Conservation (phyloP, 2,113 vertebrate genomes). For the Chloroceryle aenea region DNA sequence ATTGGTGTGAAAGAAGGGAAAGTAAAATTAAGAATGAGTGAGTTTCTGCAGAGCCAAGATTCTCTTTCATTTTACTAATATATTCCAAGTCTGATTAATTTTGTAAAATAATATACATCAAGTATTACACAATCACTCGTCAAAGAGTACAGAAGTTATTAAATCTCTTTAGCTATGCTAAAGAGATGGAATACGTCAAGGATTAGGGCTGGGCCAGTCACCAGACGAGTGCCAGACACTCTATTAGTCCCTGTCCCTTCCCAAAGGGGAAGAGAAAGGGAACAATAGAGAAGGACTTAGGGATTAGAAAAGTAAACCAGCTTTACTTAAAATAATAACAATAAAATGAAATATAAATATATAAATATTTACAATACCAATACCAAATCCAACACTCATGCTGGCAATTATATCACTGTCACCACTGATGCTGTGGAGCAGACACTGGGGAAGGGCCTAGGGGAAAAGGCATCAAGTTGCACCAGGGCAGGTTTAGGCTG, state of each 20-base stretch:
- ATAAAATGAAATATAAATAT: neutral
- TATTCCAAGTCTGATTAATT: neutral
- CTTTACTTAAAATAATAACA: neutral
- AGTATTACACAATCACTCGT: neutral
- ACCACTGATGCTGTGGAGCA: neutral
- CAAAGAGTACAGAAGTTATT: neutral
- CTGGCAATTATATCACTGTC: neutral
- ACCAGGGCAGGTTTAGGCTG: too few species aligned
- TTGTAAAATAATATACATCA: neutral
- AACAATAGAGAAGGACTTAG: neutral
- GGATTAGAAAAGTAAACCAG: neutral
- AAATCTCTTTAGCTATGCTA: neutral
- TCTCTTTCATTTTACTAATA: neutral
- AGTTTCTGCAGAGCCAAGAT: neutral
- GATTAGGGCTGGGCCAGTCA: neutral
- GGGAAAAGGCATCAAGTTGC: too few species aligned
- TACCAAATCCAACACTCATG: neutral
- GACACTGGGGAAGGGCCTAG: too few species aligned
- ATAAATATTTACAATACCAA: neutral
- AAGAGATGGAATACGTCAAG: neutral
- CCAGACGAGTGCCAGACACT: neutral
- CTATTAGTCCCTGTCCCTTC: neutral
- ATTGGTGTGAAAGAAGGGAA: neutral
- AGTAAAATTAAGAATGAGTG: neutral
- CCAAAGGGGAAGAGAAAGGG: neutral